phyloP scores from a whole-genome alignment of 1,140 invertebrate species.

The Aphelinus atriplicis region DNA sequence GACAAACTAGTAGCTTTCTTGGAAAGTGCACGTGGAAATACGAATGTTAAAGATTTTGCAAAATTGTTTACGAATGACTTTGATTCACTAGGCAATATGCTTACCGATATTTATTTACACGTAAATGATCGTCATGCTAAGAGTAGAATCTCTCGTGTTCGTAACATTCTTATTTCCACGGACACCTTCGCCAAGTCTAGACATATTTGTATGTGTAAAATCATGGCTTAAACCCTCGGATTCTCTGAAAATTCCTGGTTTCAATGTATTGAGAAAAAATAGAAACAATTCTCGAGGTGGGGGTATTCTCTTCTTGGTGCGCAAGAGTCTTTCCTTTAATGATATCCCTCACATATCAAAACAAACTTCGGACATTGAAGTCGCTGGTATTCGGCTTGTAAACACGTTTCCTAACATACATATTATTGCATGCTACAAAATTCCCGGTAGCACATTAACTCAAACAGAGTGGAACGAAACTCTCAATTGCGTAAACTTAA shows the following conservation, averaged over 20 bases:
- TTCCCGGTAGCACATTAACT: neutral
- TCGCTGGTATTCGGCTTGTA: neutral
- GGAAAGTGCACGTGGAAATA: no score
- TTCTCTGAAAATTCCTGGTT: neutral
- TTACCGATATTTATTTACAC: no score
- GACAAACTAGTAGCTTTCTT: no score
- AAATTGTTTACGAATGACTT: no score
- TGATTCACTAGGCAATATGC: no score
- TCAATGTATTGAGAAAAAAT: neutral
- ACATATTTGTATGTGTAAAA: no score
- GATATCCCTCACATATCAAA: neutral
- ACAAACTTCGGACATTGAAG: neutral
- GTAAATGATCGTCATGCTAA: no score
- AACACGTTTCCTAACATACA: neutral
- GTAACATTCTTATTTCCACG: no score
- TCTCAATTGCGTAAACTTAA: neutral
- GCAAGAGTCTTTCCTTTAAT: neutral
- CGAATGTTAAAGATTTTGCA: no score
- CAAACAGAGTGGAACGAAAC: conserved; percentile 9
- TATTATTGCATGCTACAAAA: neutral
- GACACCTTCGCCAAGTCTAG: no score
- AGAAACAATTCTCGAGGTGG: neutral
- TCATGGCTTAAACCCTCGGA: no score
- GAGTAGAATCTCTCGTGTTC: no score
- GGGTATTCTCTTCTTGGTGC: neutral